phyloP scores from a whole-genome alignment of 2,113 vertebrate species.

The Heliornis fulica region DNA sequence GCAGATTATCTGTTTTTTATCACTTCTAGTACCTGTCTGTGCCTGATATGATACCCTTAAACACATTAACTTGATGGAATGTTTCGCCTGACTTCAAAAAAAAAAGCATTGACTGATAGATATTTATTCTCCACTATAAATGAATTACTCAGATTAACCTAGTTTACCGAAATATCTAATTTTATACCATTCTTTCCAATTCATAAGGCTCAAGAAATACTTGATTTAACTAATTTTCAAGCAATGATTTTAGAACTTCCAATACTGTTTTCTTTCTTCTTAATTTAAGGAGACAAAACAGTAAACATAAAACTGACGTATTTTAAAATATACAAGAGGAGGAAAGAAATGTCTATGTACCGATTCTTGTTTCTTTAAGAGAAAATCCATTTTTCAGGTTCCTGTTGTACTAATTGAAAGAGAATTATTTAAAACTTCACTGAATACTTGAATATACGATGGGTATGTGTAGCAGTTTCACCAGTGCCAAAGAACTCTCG shows the following conservation, averaged over 20 bases:
- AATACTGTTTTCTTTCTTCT: background rate
- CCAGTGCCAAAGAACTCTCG: slow-evolving; percentile 56
- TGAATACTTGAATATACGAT: slow-evolving; percentile 72
- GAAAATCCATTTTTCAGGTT: slow-evolving; percentile 70
- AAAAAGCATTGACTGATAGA: slow-evolving; percentile 54
- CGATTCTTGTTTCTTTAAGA: slow-evolving; percentile 67
- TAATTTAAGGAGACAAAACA: slow-evolving; percentile 49
- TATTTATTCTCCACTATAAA: slow-evolving; percentile 55
- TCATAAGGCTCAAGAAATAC: slow-evolving; percentile 16
- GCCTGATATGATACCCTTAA: slow-evolving; percentile 74
- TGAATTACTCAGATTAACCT: slow-evolving; percentile 32
- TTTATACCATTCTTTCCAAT: slow-evolving; percentile 10
- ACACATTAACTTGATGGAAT: slow-evolving; percentile 74
- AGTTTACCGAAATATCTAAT: slow-evolving; percentile 25
- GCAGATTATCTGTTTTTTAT: slow-evolving; percentile 78
- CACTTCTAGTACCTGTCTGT: slow-evolving; percentile 77
- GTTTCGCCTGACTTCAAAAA: slow-evolving; percentile 72
- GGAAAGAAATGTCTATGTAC: slow-evolving; percentile 39
- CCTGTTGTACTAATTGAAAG: slow-evolving; percentile 73
- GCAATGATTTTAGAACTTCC: slow-evolving; percentile 3
- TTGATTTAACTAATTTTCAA: slow-evolving; percentile 1
- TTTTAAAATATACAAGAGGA: slow-evolving; percentile 57
- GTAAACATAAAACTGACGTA: slow-evolving; percentile 41
- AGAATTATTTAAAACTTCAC: slow-evolving; percentile 78
- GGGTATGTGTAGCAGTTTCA: slow-evolving; percentile 57